Conservation (phyloP, 1,140 invertebrate genomes). For the Mercenaria mercenaria region DNA sequence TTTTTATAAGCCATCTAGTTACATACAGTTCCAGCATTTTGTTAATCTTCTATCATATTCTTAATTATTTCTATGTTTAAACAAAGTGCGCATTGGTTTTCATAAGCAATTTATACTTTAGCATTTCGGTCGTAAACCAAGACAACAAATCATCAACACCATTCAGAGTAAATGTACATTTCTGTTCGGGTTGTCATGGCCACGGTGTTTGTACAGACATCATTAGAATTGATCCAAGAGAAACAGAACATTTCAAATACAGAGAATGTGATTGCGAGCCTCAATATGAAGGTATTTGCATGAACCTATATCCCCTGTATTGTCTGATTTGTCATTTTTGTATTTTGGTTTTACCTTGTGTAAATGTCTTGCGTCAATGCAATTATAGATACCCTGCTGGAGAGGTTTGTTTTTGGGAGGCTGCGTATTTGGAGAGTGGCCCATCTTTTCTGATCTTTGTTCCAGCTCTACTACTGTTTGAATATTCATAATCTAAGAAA, state of each 20-base stretch:
- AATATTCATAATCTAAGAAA: no score
- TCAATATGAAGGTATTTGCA: constrained; percentile 43
- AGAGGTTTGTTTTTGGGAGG: no score
- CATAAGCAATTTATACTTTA: neutral
- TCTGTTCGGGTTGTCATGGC: constrained; percentile 38
- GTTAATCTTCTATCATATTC: neutral
- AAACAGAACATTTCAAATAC: constrained; percentile 4
- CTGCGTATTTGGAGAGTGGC: no score
- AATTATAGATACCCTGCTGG: no score
- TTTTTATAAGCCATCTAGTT: no score
- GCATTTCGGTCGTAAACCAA: neutral
- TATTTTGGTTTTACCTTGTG: no score
- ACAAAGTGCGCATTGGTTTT: neutral
- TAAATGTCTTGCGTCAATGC: no score
- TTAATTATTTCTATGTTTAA: neutral
- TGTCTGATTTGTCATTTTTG: no score
- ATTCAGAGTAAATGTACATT: neutral
- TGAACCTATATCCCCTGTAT: no score
- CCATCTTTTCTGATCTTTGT: no score
- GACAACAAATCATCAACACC: neutral
- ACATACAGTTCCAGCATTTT: neutral
- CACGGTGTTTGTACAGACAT: constrained; percentile 18
- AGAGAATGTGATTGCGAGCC: neutral
- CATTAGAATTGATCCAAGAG: neutral
- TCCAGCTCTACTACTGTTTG: no score